Conservation (phyloP, 1,140 invertebrate genomes). For the Littorina saxatilis region DNA sequence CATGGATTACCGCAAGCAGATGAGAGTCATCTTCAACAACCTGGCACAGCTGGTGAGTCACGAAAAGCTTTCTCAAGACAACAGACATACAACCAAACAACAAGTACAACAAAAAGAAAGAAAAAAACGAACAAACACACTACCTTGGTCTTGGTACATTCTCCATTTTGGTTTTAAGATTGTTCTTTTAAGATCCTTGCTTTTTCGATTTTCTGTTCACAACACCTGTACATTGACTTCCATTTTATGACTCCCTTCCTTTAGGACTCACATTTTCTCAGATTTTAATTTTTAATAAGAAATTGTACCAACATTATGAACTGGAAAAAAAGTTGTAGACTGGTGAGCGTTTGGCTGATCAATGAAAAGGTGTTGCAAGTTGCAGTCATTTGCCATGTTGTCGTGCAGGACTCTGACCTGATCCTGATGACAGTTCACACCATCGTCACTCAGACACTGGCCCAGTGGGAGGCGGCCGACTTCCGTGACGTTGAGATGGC, state of each 20-base stretch:
- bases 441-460: slow-evolving; percentile 75
- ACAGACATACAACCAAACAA: no score
- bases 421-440: slow-evolving; percentile 76
- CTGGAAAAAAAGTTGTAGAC: no score
- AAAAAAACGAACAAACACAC: neutral
- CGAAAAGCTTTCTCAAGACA: neutral
- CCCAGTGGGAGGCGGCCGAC: slow-evolving; percentile 75
- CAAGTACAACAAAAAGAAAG: neutral
- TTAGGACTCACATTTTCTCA: no score
- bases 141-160: neutral
- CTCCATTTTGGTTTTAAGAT: neutral
- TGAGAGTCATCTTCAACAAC: slow-evolving; percentile 80
- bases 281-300: no score
- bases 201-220: no score
- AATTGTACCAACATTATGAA: slow-evolving; percentile 11
- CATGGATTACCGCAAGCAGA: slow-evolving; percentile 78
- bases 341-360: no score
- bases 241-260: no score
- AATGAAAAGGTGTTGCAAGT: neutral
- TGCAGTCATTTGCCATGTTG: neutral
- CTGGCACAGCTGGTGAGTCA: slow-evolving; percentile 76
- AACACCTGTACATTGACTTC: no score
- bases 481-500: slow-evolving; percentile 79
- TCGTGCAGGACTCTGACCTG: slow-evolving; percentile 75
- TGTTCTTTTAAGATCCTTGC: no score